These are phyloP conservation scores for Nephrocerus scutellatus DNA, from an alignment of 2,888 invertebrate species.

Conservation along the genomic window DNA sequence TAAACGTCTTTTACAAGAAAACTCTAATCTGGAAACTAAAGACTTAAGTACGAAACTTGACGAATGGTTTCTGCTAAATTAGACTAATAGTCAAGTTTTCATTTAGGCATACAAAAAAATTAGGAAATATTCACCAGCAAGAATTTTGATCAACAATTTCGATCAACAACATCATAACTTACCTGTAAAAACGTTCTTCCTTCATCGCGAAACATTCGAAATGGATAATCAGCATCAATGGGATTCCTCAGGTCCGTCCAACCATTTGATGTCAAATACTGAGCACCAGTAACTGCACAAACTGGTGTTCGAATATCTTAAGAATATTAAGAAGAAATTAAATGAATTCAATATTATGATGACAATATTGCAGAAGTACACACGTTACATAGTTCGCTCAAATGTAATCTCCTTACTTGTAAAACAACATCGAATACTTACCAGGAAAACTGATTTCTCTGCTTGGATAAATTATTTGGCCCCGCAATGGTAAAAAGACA, in stretches of 20 bases:
- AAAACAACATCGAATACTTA: conserved; percentile 29
- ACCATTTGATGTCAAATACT: conserved; percentile 70
- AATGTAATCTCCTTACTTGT: too few relatives aligned
- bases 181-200: conserved; percentile 76
- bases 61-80: too few relatives aligned
- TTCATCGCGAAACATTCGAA: conserved; percentile 72
- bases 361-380: conserved; percentile 5
- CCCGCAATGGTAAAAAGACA: conserved; percentile 75
- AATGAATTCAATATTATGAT: conserved; percentile 1
- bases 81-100: too few relatives aligned
- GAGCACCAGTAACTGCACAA: conserved; percentile 79
- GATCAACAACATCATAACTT: too few relatives aligned
- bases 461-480: conserved; percentile 82
- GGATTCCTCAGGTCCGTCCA: conserved; percentile 75
- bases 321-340: conserved; percentile 19
- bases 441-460: conserved; percentile 75
- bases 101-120: too few relatives aligned
- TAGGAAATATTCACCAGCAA: too few relatives aligned
- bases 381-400: too few relatives aligned
- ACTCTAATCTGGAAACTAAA: too few relatives aligned
- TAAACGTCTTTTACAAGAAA: too few relatives aligned
- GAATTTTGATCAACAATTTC: too few relatives aligned
- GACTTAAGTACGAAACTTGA: too few relatives aligned
- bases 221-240: conserved; percentile 70
- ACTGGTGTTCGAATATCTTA: conserved; percentile 71